Evolutionary conservation across 1,140 invertebrate species (phyloP).

Genomic region (Halesus radiatus): DNA sequence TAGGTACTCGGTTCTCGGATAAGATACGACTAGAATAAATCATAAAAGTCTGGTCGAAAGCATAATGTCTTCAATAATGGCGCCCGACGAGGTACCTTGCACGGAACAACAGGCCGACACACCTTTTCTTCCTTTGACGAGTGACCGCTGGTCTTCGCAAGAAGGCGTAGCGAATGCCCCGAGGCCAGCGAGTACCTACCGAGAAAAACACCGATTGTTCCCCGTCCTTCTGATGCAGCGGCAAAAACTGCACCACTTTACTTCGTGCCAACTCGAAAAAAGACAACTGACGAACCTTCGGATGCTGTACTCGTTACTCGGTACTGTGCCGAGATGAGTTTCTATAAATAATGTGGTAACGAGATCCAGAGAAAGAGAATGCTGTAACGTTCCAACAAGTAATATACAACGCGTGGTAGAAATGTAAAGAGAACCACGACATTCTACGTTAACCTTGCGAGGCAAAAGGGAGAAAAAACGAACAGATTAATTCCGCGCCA

Average conservation of each 20-base stretch:
- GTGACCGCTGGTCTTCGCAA: slow-evolving; percentile 5
- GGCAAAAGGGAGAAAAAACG: not conserved
- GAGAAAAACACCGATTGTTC: slow-evolving; percentile 1
- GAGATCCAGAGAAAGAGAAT: not conserved
- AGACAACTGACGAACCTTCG: slow-evolving; percentile 1
- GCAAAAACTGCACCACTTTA: slow-evolving; percentile 26
- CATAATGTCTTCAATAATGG: no score
- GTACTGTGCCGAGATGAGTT: not conserved
- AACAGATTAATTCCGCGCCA: not conserved
- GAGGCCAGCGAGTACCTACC: not conserved
- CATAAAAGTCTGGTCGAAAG: no score
- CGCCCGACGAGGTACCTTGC: not conserved
- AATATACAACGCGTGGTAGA: not conserved
- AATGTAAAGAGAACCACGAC: no score
- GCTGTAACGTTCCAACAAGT: not conserved
- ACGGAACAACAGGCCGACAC: slow-evolving; percentile 8
- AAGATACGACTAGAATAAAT: no score
- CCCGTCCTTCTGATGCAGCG: slow-evolving; percentile 5
- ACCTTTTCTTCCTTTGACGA: slow-evolving; percentile 22
- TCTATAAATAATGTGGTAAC: slow-evolving; percentile 23
- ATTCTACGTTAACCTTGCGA: not conserved
- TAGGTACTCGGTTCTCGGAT: no score
- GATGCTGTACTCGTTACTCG: not conserved
- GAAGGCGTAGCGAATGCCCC: slow-evolving; percentile 12
- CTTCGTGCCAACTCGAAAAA: not conserved